Conservation (phyloP, 1,140 invertebrate species). For the Uloborus diversus region DNA sequence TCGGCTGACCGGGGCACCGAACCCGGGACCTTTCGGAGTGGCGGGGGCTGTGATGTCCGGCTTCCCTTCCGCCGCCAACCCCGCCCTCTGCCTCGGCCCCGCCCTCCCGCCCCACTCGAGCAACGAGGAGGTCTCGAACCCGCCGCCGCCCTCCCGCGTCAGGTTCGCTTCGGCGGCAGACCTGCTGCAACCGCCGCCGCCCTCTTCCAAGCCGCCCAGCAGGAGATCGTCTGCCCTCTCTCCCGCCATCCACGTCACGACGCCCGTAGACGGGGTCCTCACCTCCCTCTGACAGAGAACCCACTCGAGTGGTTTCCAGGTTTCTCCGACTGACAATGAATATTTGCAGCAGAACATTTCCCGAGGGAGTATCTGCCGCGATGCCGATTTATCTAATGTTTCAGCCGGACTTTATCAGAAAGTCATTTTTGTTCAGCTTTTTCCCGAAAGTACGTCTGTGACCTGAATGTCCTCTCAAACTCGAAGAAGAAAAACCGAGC, state of each 20-base stretch:
- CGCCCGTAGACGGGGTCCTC: slow-evolving; percentile 40
- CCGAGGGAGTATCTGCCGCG: no score
- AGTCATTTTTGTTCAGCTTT: no score
- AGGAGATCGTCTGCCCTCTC: slow-evolving; percentile 26
- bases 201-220: slow-evolving; percentile 31
- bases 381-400: no score
- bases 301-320: background rate
- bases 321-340: no score
- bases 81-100: slow-evolving; percentile 20
- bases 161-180: slow-evolving; percentile 36
- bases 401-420: no score
- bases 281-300: slow-evolving; percentile 18
- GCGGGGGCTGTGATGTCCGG: slow-evolving; percentile 35
- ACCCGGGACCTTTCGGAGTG: slow-evolving; percentile 3
- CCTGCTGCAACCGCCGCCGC: slow-evolving; percentile 14
- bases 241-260: slow-evolving; percentile 37
- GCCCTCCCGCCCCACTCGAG: background rate
- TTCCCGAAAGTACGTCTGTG: no score
- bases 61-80: slow-evolving; percentile 27
- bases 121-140: background rate
- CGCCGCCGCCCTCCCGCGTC: background rate
- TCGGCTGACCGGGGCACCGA: background rate
- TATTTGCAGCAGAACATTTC: no score
- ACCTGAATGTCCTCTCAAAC: no score
- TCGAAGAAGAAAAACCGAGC: no score